These are phyloP conservation scores for Pristionchus entomophagus DNA, from an alignment of 2,888 invertebrate species.

Conservation along the genomic window DNA sequence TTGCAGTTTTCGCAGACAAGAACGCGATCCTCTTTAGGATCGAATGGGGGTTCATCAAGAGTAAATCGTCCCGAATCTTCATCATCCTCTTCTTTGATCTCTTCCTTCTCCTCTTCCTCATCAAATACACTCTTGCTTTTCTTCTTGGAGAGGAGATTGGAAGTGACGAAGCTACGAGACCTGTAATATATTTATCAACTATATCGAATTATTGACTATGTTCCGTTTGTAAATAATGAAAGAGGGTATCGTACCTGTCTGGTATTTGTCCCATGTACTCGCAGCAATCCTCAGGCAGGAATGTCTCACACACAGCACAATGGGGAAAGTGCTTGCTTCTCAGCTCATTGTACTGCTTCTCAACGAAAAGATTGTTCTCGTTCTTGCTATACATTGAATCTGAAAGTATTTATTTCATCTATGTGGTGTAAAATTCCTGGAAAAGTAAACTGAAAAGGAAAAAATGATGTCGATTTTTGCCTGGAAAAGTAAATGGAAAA, in stretches of 20 bases:
- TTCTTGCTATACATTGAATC: not conserved
- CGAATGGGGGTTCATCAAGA: not conserved
- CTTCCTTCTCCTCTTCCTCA: not conserved
- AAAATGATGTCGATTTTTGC: too few species aligned
- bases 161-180: not conserved
- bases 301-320: slow-evolving; percentile 81
- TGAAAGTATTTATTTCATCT: not conserved
- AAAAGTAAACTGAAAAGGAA: too few species aligned
- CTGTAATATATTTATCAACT: not conserved
- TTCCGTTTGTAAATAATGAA: not conserved
- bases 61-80: not conserved
- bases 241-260: not conserved
- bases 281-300: slow-evolving; percentile 68
- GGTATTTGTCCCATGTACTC: not conserved
- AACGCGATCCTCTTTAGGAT: not conserved
- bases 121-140: not conserved
- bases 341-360: slow-evolving; percentile 79
- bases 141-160: not conserved
- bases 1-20: slow-evolving; percentile 1
- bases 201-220: not conserved
- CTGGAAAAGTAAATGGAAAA: too few species aligned
- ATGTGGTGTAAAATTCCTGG: too few species aligned
- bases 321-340: slow-evolving; percentile 79
- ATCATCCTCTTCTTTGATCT: not conserved
- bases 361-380: slow-evolving; percentile 9